Evolutionary conservation across 2,113 vertebrate genomes (phyloP).

Genomic region (Lepisosteus oculatus): DNA sequence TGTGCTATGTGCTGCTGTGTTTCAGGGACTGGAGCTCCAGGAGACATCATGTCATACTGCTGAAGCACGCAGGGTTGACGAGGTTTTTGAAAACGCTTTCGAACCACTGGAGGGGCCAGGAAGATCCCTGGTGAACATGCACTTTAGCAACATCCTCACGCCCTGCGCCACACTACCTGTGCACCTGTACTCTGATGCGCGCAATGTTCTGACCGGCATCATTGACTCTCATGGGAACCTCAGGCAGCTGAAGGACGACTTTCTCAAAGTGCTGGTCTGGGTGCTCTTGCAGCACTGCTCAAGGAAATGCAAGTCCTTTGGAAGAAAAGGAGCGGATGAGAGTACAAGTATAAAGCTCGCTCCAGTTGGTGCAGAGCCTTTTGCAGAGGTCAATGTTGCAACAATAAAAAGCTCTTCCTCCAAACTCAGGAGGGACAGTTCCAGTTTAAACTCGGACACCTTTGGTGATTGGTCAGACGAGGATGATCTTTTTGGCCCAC

Average conservation of each 20-base stretch:
- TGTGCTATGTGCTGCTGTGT: neutral
- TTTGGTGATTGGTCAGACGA: slow-evolving; percentile 88
- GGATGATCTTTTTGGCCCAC: slow-evolving; percentile 81
- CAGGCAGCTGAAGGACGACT: slow-evolving; percentile 86
- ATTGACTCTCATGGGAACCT: slow-evolving; percentile 91
- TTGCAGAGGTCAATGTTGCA: slow-evolving; percentile 42
- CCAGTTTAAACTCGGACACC: slow-evolving; percentile 68
- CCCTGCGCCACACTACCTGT: slow-evolving; percentile 82
- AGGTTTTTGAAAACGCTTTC: slow-evolving; percentile 89
- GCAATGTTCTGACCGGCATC: slow-evolving; percentile 87
- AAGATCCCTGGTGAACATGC: slow-evolving; percentile 75
- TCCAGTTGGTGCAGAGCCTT: slow-evolving; percentile 1
- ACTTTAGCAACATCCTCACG: slow-evolving; percentile 87
- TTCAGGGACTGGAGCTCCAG: slow-evolving; percentile 90
- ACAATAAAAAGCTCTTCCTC: slow-evolving; percentile 50
- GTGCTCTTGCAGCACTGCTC: slow-evolving; percentile 79
- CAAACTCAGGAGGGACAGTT: slow-evolving; percentile 62
- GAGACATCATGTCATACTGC: slow-evolving; percentile 96
- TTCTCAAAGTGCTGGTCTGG: slow-evolving; percentile 88
- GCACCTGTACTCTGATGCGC: slow-evolving; percentile 86
- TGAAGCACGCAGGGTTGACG: slow-evolving; percentile 89
- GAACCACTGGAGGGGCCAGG: slow-evolving; percentile 69
- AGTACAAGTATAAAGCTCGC: no score
- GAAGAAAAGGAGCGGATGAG: no score
- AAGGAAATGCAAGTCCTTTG: neutral